These are phyloP conservation scores for Pentalonia nigronervosa DNA, from an alignment of 1,140 invertebrate species.

Conservation along the genomic window DNA sequence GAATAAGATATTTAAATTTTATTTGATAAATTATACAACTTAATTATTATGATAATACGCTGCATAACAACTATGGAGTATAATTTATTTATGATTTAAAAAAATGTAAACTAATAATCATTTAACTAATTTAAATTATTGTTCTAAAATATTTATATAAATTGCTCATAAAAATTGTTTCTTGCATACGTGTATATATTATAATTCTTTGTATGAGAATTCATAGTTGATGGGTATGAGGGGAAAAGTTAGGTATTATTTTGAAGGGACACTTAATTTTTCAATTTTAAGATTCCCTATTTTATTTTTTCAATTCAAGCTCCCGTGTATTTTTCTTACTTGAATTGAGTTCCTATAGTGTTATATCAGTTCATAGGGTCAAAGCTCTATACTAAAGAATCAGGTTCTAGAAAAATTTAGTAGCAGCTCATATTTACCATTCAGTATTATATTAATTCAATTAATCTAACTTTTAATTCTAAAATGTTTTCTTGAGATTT, in stretches of 20 bases:
- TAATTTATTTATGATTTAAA: background rate
- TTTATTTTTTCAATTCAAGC: background rate
- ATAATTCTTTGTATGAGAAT: background rate
- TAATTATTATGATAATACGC: background rate
- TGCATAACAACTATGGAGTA: too few species aligned
- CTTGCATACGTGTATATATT: background rate
- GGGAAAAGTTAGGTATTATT: background rate
- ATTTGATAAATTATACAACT: background rate
- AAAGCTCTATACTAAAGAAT: background rate
- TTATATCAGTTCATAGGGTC: background rate
- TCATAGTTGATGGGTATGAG: background rate
- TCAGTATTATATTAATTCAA: background rate
- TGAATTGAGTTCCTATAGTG: background rate
- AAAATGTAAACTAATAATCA: background rate
- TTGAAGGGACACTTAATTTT: background rate
- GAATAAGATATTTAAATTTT: background rate
- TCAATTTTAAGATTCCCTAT: background rate
- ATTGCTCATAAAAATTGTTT: background rate
- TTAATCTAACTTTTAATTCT: background rate
- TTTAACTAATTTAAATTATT: background rate
- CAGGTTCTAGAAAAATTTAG: background rate
- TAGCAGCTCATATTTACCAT: background rate
- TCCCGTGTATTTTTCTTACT: background rate
- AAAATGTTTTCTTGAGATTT: too few species aligned
- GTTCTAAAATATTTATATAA: background rate